These are phyloP conservation scores for Sebastes taczanowskii DNA, from an alignment of 2,797 vertebrate genomes.

Conservation along the genomic window DNA sequence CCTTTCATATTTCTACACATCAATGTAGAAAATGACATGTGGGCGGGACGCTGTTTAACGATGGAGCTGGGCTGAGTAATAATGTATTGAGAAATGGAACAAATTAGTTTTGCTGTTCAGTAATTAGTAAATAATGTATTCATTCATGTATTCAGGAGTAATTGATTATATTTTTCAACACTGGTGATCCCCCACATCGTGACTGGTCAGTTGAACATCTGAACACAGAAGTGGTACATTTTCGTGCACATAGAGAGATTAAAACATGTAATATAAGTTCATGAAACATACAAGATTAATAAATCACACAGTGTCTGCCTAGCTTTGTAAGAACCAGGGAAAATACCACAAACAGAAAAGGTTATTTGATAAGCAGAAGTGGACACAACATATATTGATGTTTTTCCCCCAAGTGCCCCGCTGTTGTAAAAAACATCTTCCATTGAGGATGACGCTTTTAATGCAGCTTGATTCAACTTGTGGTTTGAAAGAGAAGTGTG, in stretches of 20 bases:
- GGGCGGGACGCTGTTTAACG: not conserved
- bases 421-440: slow-evolving; percentile 25
- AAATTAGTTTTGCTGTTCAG: not conserved
- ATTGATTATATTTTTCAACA: not conserved
- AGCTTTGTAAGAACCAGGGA: not conserved
- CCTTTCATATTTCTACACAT: not conserved
- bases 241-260: not conserved
- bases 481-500: slow-evolving; percentile 24
- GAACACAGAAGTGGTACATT: not conserved
- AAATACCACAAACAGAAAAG: slow-evolving; percentile 12
- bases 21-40: not conserved
- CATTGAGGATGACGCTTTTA: slow-evolving; percentile 33
- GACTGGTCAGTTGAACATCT: not conserved
- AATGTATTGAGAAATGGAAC: not conserved
- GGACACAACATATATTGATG: slow-evolving; percentile 17
- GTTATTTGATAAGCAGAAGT: slow-evolving; percentile 41
- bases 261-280: not conserved
- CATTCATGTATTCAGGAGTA: not conserved
- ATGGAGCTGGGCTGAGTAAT: not conserved
- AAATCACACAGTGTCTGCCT: not conserved
- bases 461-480: slow-evolving; percentile 43
- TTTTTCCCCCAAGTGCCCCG: not conserved
- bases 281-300: not conserved
- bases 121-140: not conserved
- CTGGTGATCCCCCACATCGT: not conserved